phyloP scores from a whole-genome alignment of 2,888 invertebrate species.

The Villa cingulata region DNA sequence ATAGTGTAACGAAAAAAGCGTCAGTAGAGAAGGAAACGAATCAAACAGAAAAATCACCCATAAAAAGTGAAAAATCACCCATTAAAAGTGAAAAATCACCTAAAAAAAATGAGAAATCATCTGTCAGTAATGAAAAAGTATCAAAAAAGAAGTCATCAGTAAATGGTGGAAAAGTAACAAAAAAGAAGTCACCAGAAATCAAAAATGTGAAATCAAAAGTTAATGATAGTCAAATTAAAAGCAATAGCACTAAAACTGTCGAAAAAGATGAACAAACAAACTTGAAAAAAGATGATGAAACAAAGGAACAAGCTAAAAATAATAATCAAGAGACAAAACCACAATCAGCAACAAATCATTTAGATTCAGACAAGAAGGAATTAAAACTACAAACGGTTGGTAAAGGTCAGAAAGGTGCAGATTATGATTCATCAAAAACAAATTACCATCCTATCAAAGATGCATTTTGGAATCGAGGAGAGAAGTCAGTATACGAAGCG shows the following conservation, averaged over 20 bases:
- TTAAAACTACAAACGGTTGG: conserved; percentile 19
- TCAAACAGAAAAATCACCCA: background rate
- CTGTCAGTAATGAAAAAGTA: background rate
- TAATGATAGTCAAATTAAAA: background rate
- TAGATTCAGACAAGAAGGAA: conserved; percentile 12
- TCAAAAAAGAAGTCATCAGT: background rate
- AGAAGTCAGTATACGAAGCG: conserved; percentile 52
- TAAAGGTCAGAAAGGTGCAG: conserved; percentile 23
- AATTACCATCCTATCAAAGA: conserved; percentile 73
- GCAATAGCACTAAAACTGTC: background rate
- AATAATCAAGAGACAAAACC: background rate
- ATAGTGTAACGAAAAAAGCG: background rate
- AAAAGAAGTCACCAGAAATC: background rate
- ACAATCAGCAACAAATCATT: background rate
- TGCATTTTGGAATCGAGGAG: conserved; percentile 64
- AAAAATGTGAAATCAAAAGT: background rate
- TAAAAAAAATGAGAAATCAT: background rate
- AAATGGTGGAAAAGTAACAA: background rate
- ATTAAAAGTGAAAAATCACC: too few species aligned
- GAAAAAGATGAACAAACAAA: conserved; percentile 1
- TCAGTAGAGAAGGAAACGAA: background rate
- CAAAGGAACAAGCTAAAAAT: too few species aligned
- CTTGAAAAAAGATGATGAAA: background rate
- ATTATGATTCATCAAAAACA: conserved; percentile 56
- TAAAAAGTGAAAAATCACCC: background rate